Conservation (phyloP, 2,797 vertebrate species). For the Megaceryle alcyon region DNA sequence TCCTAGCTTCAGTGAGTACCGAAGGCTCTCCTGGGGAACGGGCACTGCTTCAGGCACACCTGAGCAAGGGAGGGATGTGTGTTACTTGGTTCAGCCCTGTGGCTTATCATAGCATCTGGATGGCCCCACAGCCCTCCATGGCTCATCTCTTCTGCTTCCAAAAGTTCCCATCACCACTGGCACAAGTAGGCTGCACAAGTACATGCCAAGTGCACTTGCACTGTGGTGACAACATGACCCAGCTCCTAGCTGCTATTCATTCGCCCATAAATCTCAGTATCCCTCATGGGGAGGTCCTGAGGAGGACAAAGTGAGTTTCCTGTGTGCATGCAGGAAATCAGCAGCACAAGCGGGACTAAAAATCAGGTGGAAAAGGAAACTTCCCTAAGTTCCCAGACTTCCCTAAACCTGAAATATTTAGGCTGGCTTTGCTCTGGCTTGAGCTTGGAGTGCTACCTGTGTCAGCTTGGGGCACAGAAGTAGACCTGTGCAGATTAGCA, state of each 20-base stretch:
- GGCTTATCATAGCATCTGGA: background rate
- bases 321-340: background rate
- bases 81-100: background rate
- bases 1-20: background rate
- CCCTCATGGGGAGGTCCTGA: background rate
- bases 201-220: background rate
- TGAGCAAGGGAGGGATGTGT: background rate
- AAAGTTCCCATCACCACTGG: background rate
- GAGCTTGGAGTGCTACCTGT: background rate
- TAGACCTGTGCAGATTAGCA: background rate
- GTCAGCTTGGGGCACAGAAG: background rate
- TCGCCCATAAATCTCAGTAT: background rate
- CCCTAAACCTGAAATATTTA: background rate
- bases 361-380: background rate
- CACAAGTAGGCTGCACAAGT: background rate
- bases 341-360: background rate
- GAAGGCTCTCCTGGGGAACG: rapidly evolving
- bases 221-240: background rate
- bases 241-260: background rate
- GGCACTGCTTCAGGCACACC: background rate
- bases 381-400: background rate
- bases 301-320: background rate
- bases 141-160: background rate
- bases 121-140: background rate
- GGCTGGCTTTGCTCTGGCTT: background rate